Evolutionary conservation across 1,140 invertebrate genomes (phyloP).

Genomic region (Kradibia gibbosae): DNA sequence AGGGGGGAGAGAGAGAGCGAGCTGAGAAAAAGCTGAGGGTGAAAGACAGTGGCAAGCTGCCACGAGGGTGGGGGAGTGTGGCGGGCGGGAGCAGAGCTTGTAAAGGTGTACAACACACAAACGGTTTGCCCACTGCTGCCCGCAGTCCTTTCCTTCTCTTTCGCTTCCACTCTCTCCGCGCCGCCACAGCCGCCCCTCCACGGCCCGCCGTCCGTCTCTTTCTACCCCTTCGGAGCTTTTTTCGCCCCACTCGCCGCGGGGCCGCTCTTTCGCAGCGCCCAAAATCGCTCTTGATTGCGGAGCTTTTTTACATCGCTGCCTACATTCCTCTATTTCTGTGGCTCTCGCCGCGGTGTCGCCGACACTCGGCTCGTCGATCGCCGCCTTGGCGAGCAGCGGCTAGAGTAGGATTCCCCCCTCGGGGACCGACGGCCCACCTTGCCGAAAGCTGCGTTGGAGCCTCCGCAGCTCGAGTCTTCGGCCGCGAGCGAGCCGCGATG

Average conservation of each 20-base stretch:
- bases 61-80: too few species aligned
- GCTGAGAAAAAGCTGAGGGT: too few species aligned
- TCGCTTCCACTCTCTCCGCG: background rate
- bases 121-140: background rate
- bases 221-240: conserved; percentile 9
- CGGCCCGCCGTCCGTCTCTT: background rate
- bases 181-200: background rate
- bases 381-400: background rate
- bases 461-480: too few species aligned
- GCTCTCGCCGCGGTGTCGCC: background rate
- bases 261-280: background rate
- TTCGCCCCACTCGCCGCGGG: background rate
- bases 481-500: too few species aligned
- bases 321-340: background rate
- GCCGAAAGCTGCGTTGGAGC: background rate
- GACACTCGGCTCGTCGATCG: too few species aligned
- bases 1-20: conserved; percentile 31
- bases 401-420: background rate
- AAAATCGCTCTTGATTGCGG: background rate
- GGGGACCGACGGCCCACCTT: background rate
- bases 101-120: background rate
- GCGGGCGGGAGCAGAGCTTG: background rate
- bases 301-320: background rate
- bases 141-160: background rate
- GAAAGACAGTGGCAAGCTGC: too few species aligned